phyloP scores from a whole-genome alignment of 2,888 invertebrate genomes.

The Polydrusus cervinus region DNA sequence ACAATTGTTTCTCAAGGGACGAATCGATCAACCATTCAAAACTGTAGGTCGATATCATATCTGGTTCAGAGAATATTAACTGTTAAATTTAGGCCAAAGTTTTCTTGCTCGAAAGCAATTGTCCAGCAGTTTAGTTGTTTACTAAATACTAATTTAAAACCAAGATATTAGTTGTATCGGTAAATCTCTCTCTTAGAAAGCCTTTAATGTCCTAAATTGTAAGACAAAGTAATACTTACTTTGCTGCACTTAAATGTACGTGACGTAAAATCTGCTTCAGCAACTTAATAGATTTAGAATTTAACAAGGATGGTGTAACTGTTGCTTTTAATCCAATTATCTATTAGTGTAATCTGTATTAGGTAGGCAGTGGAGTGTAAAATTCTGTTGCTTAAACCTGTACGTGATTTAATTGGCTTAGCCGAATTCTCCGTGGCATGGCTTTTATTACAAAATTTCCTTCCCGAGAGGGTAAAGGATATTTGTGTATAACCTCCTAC shows the following conservation, averaged over 20 bases:
- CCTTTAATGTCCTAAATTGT: not conserved
- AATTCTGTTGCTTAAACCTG: constrained; percentile 15
- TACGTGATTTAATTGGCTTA: not conserved
- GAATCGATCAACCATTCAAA: no score
- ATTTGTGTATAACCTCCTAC: no score
- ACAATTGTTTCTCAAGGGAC: no score
- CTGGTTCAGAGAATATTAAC: no score
- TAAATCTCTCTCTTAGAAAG: not conserved
- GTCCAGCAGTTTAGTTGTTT: no score
- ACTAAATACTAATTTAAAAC: no score
- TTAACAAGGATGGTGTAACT: not conserved
- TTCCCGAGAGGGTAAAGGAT: no score
- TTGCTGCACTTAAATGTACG: constrained; percentile 1
- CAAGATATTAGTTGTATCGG: not conserved
- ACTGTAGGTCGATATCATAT: no score
- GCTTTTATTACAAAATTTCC: not conserved
- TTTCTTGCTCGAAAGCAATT: no score
- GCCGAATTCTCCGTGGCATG: not conserved
- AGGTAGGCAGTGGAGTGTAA: constrained; percentile 24
- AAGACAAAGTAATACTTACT: not conserved
- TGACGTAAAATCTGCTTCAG: constrained; percentile 7
- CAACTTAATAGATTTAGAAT: constrained; percentile 1
- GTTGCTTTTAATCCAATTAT: constrained; percentile 30
- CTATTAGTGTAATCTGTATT: constrained; percentile 22
- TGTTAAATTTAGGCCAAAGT: no score